phyloP scores from a whole-genome alignment of 2,888 invertebrate species.

The Erebia epiphron region DNA sequence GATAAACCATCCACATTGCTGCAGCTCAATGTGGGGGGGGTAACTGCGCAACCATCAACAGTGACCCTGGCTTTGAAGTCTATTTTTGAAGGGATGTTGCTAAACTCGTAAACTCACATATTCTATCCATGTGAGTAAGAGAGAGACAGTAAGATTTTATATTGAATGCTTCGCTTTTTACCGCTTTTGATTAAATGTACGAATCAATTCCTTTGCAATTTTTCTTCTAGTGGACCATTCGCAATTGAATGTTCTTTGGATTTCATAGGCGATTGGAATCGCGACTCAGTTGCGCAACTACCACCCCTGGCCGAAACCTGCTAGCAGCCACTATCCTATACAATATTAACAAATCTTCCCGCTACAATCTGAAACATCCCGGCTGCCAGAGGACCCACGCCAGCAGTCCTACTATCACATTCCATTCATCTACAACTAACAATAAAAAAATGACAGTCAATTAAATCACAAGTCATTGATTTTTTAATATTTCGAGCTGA shows the following conservation, averaged over 20 bases:
- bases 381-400: constrained; percentile 52
- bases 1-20: constrained; percentile 49
- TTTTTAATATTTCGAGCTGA: constrained; percentile 44
- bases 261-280: constrained; percentile 5
- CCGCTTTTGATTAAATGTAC: too few relatives aligned
- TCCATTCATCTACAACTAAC: constrained; percentile 63
- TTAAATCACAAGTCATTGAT: constrained; percentile 56
- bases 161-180: too few relatives aligned
- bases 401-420: constrained; percentile 75
- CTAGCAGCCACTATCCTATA: constrained; percentile 46
- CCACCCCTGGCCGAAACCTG: constrained; percentile 44
- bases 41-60: constrained; percentile 6
- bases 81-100: too few relatives aligned
- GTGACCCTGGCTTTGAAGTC: too few relatives aligned
- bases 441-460: constrained; percentile 69
- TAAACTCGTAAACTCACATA: too few relatives aligned
- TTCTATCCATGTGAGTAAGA: too few relatives aligned
- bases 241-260: neutral
- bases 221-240: neutral
- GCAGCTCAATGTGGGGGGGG: constrained; percentile 43
- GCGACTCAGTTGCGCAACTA: constrained; percentile 11
- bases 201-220: too few relatives aligned
- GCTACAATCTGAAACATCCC: constrained; percentile 39
- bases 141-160: too few relatives aligned
- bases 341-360: constrained; percentile 44